Percentiles rank a stretch among this genome's conserved stretches.
These are phyloP conservation scores for Gymnoscopelus braueri DNA, from an alignment of 2,797 vertebrate species.

Conservation along the genomic window DNA sequence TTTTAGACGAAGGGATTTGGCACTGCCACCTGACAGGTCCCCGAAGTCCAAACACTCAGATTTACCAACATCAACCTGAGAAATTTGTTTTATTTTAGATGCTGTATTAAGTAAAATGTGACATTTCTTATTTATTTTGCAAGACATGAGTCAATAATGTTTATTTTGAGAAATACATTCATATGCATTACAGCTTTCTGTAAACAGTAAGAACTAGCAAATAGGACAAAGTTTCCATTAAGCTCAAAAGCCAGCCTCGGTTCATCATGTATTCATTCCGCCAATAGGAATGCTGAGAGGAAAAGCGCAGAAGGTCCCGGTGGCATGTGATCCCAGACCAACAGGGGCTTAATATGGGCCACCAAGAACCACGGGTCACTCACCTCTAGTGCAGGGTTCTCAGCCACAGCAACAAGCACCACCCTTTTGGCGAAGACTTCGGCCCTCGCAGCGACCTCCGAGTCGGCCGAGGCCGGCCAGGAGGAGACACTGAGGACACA, in stretches of 20 bases:
- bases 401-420: slow-evolving; percentile 88
- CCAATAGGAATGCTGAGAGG: no score
- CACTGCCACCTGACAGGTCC: slow-evolving; percentile 86
- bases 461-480: slow-evolving; percentile 92
- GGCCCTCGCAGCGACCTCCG: slow-evolving; percentile 82
- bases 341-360: not conserved
- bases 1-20: slow-evolving; percentile 90
- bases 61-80: slow-evolving; percentile 86
- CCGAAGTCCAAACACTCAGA: slow-evolving; percentile 90
- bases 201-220: no score
- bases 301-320: not conserved
- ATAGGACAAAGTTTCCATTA: no score
- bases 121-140: no score
- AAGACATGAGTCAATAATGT: no score
- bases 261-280: no score
- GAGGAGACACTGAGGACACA: slow-evolving; percentile 90
- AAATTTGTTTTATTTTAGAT: slow-evolving; percentile 24
- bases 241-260: no score
- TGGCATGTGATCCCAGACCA: not conserved
- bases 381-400: slow-evolving; percentile 91
- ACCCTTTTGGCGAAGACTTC: slow-evolving; percentile 89
- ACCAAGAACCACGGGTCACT: slow-evolving; percentile 10
- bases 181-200: no score
- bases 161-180: no score
- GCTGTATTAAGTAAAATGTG: not conserved